Evolutionary conservation across 2,797 vertebrate genomes (phyloP).

Genomic region (Chiroxiphia lanceolata): DNA sequence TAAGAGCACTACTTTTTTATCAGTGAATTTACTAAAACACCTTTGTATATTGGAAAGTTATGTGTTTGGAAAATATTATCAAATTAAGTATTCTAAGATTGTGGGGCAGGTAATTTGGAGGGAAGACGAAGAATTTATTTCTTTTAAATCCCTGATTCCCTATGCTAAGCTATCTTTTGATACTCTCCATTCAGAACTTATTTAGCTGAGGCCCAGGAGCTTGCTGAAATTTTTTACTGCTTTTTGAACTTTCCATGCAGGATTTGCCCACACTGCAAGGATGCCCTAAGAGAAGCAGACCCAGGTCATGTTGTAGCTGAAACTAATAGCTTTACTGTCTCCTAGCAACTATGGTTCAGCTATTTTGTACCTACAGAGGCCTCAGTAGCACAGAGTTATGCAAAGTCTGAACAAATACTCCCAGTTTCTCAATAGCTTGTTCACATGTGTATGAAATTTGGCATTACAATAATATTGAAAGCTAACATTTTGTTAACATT

Average conservation of each 20-base stretch:
- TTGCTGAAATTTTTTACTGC: not conserved
- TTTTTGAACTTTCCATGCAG: not conserved
- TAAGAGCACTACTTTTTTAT: not conserved
- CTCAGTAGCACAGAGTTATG: not conserved
- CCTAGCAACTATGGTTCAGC: not conserved
- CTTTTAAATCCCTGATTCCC: not conserved
- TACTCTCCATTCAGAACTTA: not conserved
- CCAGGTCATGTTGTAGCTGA: not conserved
- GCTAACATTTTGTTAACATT: not conserved
- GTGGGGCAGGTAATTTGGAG: not conserved
- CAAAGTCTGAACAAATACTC: not conserved
- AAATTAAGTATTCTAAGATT: not conserved
- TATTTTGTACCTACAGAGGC: not conserved
- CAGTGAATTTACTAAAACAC: not conserved
- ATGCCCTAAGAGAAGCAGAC: not conserved
- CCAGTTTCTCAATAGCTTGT: not conserved
- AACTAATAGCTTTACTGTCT: not conserved
- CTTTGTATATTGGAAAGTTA: not conserved
- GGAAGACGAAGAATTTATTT: not conserved
- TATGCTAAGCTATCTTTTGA: not conserved
- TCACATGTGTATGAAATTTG: not conserved
- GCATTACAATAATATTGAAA: not conserved
- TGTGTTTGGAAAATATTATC: not conserved
- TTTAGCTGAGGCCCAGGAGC: not conserved
- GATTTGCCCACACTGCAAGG: not conserved